These are phyloP conservation scores for Volucella inflata DNA, from an alignment of 2,888 invertebrate species.

Conservation along the genomic window DNA sequence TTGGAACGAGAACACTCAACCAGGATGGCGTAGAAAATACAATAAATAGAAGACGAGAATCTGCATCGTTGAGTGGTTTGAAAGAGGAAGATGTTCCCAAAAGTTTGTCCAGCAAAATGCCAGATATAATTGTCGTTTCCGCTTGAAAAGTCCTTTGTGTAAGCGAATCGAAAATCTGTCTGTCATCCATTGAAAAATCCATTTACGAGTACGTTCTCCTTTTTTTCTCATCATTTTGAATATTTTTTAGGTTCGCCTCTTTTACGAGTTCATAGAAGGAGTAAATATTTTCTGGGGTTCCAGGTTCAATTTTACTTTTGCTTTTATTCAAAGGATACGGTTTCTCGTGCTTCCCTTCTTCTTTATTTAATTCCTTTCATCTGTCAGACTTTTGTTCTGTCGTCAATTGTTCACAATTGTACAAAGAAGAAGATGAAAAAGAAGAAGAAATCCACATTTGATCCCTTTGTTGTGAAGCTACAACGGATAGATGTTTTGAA, in stretches of 20 bases:
- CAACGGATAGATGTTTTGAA: not conserved
- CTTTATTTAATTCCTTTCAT: conserved; percentile 28
- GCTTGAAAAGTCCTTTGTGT: conserved; percentile 63
- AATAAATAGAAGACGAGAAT: not conserved
- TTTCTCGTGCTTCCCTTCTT: not conserved
- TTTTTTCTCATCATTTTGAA: not conserved
- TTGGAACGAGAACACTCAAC: conserved; percentile 5
- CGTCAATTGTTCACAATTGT: conserved; percentile 15
- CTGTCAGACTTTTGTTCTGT: conserved; percentile 46
- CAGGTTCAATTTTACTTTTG: not conserved
- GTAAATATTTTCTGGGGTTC: conserved; percentile 6
- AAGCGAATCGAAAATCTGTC: conserved; percentile 68
- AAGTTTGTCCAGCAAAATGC: conserved; percentile 58
- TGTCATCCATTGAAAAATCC: conserved; percentile 62
- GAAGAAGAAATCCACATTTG: conserved; percentile 46
- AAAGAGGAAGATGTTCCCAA: conserved; percentile 33
- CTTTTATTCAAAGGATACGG: conserved; percentile 31
- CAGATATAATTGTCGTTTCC: conserved; percentile 73
- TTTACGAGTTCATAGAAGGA: not conserved
- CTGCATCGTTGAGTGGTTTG: not conserved
- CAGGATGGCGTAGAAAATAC: not conserved
- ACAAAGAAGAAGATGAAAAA: not conserved
- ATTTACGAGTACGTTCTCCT: conserved; percentile 22
- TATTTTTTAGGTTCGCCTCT: not conserved
- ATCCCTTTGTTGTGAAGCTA: conserved; percentile 38